Base-by-base conservation (phyloP, 1,140 invertebrate genomes). In the Bemisia tabaci region DNA sequence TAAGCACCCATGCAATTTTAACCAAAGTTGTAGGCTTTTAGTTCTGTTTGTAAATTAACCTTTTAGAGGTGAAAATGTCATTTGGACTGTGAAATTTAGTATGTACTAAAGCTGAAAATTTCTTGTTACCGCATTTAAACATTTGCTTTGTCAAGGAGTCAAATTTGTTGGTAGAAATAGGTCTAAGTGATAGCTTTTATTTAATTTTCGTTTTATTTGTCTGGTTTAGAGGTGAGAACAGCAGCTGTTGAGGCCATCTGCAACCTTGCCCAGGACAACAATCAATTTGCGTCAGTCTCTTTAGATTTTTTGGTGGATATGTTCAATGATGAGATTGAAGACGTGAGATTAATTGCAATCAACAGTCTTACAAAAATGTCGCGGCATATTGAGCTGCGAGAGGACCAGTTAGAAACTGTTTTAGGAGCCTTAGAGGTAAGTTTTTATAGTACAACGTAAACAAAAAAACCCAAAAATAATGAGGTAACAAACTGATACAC, bases 281-380 rank as follows among this genome's bases (percentile, higher is more conserved):
- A 87, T 0, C 81, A 84, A 27, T 98, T 98, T 79, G 94, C 95
- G 0, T 84, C 85, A 27, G 84, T 91, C 48, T 89, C 91, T 0
- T 78, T 97, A 2, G 97, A 99, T 76, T 98, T 98, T 74, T 82
- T 99, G 58, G 96, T 99, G 0, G 97, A 99, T 75, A 99, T 99
- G 97, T 99, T 99, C 75, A 99, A 99, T 76, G 97, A 99, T 79
- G 97, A 99, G 81, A 99, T 99, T 69, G 95, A 98, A 79, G 92
- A 94, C 74, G 95, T 99, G 23, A 82, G 95, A 27, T 80, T 97
- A 33, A 90, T 91, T 75, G 94, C 95, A 22, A 97, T 97, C 70
- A 91, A 97, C 77, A 94, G 92, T 74, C 81, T 98, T 64, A 88
- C 88, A 22, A 86, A 87, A 73, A 95, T 98, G 71, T 89, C 92